Base-by-base conservation (phyloP, 2,797 vertebrate genomes). In the Thunnus albacares region DNA sequence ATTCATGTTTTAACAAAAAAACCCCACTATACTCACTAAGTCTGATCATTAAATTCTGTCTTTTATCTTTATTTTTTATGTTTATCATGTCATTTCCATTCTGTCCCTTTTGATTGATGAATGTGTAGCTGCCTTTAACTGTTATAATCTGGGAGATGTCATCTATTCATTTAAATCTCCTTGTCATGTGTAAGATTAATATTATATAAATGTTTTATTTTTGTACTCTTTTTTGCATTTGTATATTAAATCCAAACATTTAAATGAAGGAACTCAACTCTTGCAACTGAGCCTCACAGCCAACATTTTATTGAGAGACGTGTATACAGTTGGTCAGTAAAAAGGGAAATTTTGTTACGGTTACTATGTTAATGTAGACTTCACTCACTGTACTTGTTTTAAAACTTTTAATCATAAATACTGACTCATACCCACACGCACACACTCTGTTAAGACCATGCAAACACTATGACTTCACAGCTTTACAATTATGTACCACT, bases 181-280 rank as follows among this genome's bases (percentile, higher is more conserved):
- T 76, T 77, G 35, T 87, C 77, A 71, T 71, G 75, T 95, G 91
- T 92, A 71, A 90, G 90, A 87, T 85, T 77, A 81, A 88, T 89
- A 85, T 86, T 79, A 91, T 89, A 81, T 77, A 94, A 94, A 95
- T 92, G 90, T 92, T 94, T 90, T 95, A 95, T 95, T 95, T 95
- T 95, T 95, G 90, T 94, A 95, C 91, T 92, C 91, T 83, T 87
- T 81, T 81, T 68, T 90, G 83, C 90, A 87, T 93, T 88, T 83
- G 76, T 90, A 85, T 86, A 90, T 89, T 82, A 89, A 85, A 87
- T 88, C 71, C 71, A 83, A 85, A 82, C 80, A 85, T 89, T 90
- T 87, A 87, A 90, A 92, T 89, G 87, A 93, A 93, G 80, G 75
- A 88, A 71, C 26, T 92, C 79, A 90, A 89, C 61, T 86, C 71